Percentiles rank a stretch among this genome's conserved stretches.
phyloP scores from a whole-genome alignment of 53 echinoderm and acorn worm species.

The Patiria pectinifera region DNA sequence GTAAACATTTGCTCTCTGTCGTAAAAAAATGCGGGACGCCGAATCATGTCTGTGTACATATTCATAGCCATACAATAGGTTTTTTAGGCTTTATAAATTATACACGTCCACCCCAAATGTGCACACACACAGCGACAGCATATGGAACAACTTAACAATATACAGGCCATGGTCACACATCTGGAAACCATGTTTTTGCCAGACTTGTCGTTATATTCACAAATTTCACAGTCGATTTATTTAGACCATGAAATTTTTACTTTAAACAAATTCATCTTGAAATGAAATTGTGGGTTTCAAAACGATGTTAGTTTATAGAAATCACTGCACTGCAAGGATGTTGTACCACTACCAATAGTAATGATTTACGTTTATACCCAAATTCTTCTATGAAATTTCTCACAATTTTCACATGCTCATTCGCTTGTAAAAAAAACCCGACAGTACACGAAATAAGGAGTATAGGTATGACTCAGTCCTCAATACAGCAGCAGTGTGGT shows the following conservation, averaged over 20 bases:
- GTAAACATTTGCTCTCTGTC: neutral
- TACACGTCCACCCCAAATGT: neutral
- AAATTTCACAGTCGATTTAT: no score
- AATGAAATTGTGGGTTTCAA: neutral
- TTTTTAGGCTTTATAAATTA: neutral
- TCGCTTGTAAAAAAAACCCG: no score
- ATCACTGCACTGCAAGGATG: neutral
- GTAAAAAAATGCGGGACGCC: constrained; percentile 21
- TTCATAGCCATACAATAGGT: no score
- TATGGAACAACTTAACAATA: neutral
- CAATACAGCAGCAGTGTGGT: no score
- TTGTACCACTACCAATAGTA: no score
- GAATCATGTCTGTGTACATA: neutral
- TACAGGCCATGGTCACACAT: neutral
- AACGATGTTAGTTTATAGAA: neutral
- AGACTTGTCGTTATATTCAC: neutral
- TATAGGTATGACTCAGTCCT: no score
- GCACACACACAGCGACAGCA: neutral
- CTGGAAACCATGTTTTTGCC: neutral
- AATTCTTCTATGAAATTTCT: no score
- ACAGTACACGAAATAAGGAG: no score
- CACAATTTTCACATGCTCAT: no score
- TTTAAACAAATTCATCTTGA: no score
- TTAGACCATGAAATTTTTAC: no score
- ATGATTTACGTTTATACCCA: no score